Evolutionary conservation across 2,888 invertebrate species (phyloP).

Genomic region (Copidosoma aretas): DNA sequence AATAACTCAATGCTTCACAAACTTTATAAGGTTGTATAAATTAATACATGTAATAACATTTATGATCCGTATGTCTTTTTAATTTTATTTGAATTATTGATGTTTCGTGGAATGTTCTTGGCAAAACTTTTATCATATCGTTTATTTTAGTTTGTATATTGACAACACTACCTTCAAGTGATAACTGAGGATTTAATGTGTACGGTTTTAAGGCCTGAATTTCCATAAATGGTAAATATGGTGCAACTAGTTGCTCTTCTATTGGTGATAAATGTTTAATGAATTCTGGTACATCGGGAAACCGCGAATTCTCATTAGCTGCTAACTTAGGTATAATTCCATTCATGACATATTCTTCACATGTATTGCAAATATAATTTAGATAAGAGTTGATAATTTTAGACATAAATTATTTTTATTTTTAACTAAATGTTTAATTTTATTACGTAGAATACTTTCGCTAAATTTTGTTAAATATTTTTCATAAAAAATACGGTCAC

Average conservation of each 20-base stretch:
- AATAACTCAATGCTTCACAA: constrained; percentile 32
- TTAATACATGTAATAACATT: constrained; percentile 49
- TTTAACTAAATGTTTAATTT: too few relatives aligned
- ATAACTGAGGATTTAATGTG: constrained; percentile 50
- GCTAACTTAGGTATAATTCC: constrained; percentile 40
- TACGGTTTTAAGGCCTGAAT: constrained; percentile 49
- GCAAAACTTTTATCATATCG: constrained; percentile 34
- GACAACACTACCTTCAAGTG: constrained; percentile 50
- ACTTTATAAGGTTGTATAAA: constrained; percentile 44
- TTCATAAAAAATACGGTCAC: too few relatives aligned
- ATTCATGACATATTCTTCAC: too few relatives aligned
- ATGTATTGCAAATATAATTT: too few relatives aligned
- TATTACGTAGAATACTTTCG: too few relatives aligned
- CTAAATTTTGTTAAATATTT: too few relatives aligned
- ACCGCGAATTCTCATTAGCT: too few relatives aligned
- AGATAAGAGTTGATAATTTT: too few relatives aligned
- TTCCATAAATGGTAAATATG: constrained; percentile 55
- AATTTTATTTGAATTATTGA: too few relatives aligned
- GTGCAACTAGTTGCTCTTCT: constrained; percentile 55
- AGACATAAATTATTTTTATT: too few relatives aligned
- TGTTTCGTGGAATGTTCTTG: constrained; percentile 45
- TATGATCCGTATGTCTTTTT: constrained; percentile 47
- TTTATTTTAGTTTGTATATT: constrained; percentile 42
- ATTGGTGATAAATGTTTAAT: constrained; percentile 44
- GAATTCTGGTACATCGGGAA: too few relatives aligned